Evolutionary conservation across 2,888 invertebrate species (phyloP).

Genomic region (Polydrusus tereticollis): DNA sequence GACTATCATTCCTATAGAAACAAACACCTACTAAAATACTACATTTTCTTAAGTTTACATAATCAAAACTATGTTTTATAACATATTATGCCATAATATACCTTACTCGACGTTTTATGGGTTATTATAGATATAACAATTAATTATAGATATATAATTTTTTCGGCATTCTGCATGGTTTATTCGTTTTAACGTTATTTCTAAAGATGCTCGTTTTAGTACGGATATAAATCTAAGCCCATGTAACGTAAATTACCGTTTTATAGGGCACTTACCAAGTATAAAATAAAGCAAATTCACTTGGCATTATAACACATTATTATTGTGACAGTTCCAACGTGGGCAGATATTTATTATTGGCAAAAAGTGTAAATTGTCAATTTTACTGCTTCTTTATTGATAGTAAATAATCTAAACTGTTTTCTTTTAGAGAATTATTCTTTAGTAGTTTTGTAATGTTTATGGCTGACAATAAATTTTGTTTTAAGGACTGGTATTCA

Average conservation of each 20-base stretch:
- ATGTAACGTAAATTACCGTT: conserved; percentile 51
- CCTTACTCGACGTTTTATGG: neutral
- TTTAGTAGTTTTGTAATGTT: conserved; percentile 26
- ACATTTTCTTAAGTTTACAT: neutral
- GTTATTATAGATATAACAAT: neutral
- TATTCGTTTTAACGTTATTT: neutral
- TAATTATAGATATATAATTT: neutral
- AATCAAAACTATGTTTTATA: neutral
- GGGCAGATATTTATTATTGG: conserved; percentile 52
- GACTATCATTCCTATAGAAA: no score
- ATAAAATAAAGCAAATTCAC: conserved; percentile 51
- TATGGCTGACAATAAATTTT: conserved; percentile 21
- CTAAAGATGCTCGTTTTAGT: conserved; percentile 38
- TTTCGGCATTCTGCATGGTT: neutral
- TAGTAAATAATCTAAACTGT: conserved; percentile 48
- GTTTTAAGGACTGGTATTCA: conserved; percentile 2
- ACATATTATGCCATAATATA: neutral
- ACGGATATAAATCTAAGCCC: conserved; percentile 42
- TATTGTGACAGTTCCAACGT: conserved; percentile 36
- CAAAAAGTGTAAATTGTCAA: conserved; percentile 55
- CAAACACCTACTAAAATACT: no score
- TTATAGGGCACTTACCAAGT: conserved; percentile 50
- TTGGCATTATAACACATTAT: conserved; percentile 31
- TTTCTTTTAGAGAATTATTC: conserved; percentile 31
- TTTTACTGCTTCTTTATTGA: conserved; percentile 49